Percentiles rank a stretch among this genome's conserved stretches.
Conservation (phyloP, 2,888 invertebrate species). For the Leucophenga maculata region DNA sequence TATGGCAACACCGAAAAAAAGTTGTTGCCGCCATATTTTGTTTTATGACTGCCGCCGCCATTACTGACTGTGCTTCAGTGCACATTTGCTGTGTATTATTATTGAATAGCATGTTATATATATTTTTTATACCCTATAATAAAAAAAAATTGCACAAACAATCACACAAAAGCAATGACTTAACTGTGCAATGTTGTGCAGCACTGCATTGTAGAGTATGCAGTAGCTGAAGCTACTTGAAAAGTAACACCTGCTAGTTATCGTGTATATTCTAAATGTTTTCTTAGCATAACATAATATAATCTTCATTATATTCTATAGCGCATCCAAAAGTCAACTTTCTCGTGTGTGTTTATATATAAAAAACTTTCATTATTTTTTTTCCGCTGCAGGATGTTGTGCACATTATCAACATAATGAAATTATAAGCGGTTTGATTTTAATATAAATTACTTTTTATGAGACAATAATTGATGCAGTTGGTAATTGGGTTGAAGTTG, state of each 20-base stretch:
- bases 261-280: too few species aligned
- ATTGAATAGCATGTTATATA: too few species aligned
- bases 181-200: too few species aligned
- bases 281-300: too few species aligned
- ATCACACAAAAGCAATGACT: too few species aligned
- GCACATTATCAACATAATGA: conserved; percentile 53
- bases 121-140: too few species aligned
- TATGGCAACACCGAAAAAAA: conserved; percentile 37
- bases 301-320: neutral
- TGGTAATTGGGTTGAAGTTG: neutral
- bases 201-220: too few species aligned
- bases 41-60: too few species aligned
- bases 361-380: conserved; percentile 23
- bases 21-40: conserved; percentile 18
- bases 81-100: neutral
- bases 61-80: neutral
- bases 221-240: too few species aligned
- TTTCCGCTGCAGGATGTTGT: neutral
- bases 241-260: too few species aligned
- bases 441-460: conserved; percentile 66
- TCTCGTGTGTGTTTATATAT: neutral
- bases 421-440: conserved; percentile 64
- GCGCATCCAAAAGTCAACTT: neutral
- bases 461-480: conserved; percentile 57
- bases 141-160: too few species aligned